phyloP scores from a whole-genome alignment of 2,888 invertebrate genomes.

The Clunio marinus region DNA sequence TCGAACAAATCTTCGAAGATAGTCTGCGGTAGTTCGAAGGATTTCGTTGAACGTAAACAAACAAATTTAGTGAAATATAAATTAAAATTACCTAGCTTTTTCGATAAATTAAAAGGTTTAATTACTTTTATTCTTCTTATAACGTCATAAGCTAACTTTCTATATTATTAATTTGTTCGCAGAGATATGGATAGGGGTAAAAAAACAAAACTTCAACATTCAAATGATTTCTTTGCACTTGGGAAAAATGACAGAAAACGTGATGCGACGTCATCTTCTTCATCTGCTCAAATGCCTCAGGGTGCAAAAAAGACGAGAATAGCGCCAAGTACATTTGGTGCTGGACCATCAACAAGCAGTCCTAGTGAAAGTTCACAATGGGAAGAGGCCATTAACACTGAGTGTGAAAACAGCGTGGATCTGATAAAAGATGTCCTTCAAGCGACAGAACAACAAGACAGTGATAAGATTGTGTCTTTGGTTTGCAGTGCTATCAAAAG shows the following conservation, averaged over 20 bases:
- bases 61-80: too few species aligned
- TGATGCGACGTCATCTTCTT: conserved; percentile 49
- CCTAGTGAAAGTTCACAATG: conserved; percentile 57
- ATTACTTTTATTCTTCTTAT: too few species aligned
- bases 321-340: conserved; percentile 48
- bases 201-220: conserved; percentile 33
- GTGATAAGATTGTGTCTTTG: conserved; percentile 71
- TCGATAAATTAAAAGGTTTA: too few species aligned
- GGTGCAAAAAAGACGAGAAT: conserved; percentile 61
- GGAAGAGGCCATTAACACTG: conserved; percentile 65
- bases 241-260: conserved; percentile 22
- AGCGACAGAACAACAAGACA: conserved; percentile 73
- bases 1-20: too few species aligned
- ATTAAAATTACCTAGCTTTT: too few species aligned
- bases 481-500: conserved; percentile 85
- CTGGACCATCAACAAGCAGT: conserved; percentile 24
- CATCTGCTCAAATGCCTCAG: conserved; percentile 54
- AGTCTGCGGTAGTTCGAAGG: too few species aligned
- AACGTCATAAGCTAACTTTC: too few species aligned
- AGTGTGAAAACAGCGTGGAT: conserved; percentile 70
- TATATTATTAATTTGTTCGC: too few species aligned
- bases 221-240: conserved; percentile 20
- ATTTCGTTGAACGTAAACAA: too few species aligned
- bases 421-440: conserved; percentile 70
- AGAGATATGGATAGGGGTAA: conserved; percentile 34